Base-by-base conservation (phyloP, 2,888 invertebrate genomes). In the Syrista parreyssii region DNA sequence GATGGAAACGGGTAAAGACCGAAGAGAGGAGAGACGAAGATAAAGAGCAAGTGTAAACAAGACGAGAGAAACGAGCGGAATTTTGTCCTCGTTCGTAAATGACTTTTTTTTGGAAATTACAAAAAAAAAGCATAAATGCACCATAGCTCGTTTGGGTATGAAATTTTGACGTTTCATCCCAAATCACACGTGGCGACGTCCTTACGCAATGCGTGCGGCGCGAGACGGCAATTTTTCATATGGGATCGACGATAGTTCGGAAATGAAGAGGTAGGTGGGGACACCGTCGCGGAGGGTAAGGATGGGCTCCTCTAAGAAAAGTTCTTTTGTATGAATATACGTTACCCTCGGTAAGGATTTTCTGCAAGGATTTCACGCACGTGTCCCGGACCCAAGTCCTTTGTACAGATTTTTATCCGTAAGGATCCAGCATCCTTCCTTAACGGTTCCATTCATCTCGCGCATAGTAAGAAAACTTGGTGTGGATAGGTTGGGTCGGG, bases 1-100 rank as follows among this genome's bases (percentile, higher is more conserved):
- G 40, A 73, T 69, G 77, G 76, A 79, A 79, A 80, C 78, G 75
- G 68, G 72, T 75, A 75, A 68, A 75, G 68, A 76, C 68, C 76
- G 76, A 76, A 78, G 77, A 77, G 74, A 80, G 69, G 68, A 79
- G 35, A 11, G 74, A 31, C 23, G 23, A 55, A 3, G 55, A 55
- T 55, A 9, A 33, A 31, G 71, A 31, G 71, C 0, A 69, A 30
- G 31, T 40, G 40, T 23, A 55, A 33, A 3, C 12, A 33, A 71
- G 71, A 23, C 31, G 9, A 23, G 23, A 23, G 40, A 23, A 9
- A 55, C 15, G 1, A 4, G 2, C 1, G 23, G 23, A 23, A 55
- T 55, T 55, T 55, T 55, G 55, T 55, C 0, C 23, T 15, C 15
- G 40, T 15, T 55, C 23, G 40, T n/a, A 23, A 23, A 9, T 55